Conservation (phyloP, 2,113 vertebrate genomes). For the Tyrannus savana region DNA sequence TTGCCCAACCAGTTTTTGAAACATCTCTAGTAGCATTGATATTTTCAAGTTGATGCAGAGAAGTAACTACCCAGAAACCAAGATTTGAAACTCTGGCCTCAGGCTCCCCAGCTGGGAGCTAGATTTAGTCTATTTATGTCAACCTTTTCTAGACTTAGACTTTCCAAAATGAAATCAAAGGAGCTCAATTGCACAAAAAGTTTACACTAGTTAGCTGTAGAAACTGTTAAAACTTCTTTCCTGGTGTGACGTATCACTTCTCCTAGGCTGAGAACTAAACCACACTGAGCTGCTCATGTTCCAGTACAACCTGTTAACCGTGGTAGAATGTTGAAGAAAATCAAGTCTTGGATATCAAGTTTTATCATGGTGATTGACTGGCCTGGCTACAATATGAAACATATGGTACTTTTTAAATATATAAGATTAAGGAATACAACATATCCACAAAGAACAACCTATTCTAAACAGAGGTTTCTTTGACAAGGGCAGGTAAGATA, state of each 20-base stretch:
- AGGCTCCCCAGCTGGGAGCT: neutral
- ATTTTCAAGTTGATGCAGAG: neutral
- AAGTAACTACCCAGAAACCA: neutral
- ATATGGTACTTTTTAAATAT: neutral
- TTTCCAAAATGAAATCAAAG: neutral
- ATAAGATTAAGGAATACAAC: neutral
- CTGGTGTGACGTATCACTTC: accelerated
- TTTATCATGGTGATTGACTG: neutral
- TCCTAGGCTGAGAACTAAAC: neutral
- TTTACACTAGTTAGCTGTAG: neutral
- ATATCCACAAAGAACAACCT: neutral
- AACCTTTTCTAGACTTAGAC: neutral
- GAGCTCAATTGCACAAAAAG: neutral
- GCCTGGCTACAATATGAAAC: neutral
- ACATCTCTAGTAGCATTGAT: neutral
- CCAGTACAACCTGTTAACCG: neutral
- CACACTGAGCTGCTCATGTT: neutral
- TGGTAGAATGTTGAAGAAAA: neutral
- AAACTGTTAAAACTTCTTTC: neutral
- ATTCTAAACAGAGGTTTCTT: neutral
- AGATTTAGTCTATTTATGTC: neutral
- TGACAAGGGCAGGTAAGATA: neutral
- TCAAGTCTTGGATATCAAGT: neutral
- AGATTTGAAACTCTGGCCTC: neutral
- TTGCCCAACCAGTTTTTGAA: neutral